A percentile compares a stretch with the other conserved stretches of the same genome.
Evolutionary conservation across 1,140 invertebrate species (phyloP).

Genomic region (Lutraria rhynchaena): DNA sequence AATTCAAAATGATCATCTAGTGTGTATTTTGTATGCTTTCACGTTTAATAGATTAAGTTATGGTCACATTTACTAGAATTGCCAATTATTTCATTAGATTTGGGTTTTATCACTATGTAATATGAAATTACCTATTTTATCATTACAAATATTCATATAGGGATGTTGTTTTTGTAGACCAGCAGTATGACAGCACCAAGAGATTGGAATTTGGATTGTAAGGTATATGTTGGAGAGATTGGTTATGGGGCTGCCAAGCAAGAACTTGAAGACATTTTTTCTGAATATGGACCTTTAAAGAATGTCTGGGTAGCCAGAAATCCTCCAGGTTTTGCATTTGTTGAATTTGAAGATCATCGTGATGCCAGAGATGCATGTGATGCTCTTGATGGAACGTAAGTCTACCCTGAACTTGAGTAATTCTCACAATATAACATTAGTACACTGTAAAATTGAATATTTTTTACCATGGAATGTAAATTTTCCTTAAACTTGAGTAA

Average conservation of each 20-base stretch:
- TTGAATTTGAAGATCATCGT: conserved; percentile 97
- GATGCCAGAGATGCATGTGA: conserved; percentile 97
- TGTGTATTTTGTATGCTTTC: too few relatives aligned
- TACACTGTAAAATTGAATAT: neutral
- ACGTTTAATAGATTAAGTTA: too few relatives aligned
- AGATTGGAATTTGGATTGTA: conserved; percentile 87
- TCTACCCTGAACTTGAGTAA: too few relatives aligned
- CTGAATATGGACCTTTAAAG: conserved; percentile 94
- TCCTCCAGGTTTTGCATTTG: conserved; percentile 93
- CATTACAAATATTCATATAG: too few relatives aligned
- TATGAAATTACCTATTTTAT: too few relatives aligned
- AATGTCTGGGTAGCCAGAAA: conserved; percentile 98
- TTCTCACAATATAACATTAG: neutral
- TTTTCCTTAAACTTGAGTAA: neutral
- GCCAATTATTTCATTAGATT: too few relatives aligned
- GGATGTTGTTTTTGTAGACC: too few relatives aligned
- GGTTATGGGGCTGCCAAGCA: conserved; percentile 77
- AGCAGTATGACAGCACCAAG: conserved; percentile 14
- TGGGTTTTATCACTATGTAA: too few relatives aligned
- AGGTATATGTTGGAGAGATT: conserved; percentile 98
- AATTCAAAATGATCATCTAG: too few relatives aligned
- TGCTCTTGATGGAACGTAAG: conserved; percentile 92
- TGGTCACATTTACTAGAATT: too few relatives aligned
- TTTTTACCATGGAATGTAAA: neutral
- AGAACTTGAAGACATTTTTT: conserved; percentile 77